Percentiles rank a stretch among this genome's conserved stretches.
Evolutionary conservation across 2,113 vertebrate genomes (phyloP).

Genomic region (Danionella cerebrum): DNA sequence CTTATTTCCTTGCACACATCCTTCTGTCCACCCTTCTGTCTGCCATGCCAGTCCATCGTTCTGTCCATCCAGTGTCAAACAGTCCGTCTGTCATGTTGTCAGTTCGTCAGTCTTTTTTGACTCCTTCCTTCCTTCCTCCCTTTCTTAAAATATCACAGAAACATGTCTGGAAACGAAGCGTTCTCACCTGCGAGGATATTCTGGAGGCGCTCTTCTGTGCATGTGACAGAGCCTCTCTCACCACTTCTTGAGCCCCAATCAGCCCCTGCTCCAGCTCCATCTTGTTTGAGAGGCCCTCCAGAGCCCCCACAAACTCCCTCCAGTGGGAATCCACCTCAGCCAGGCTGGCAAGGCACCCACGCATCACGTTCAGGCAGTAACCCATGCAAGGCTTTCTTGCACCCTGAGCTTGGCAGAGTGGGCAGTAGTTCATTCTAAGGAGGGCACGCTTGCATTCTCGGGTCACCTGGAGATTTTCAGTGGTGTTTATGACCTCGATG

Average conservation of each 20-base stretch:
- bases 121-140: too few relatives aligned
- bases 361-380: conserved; percentile 79
- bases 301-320: conserved; percentile 69
- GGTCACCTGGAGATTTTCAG: conserved; percentile 75
- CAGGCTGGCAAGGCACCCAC: conserved; percentile 76
- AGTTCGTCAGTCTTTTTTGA: too few relatives aligned
- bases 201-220: conserved; percentile 54
- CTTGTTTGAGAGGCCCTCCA: conserved; percentile 69
- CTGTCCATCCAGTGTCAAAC: too few relatives aligned
- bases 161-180: too few relatives aligned
- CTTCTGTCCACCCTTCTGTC: too few relatives aligned
- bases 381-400: conserved; percentile 78
- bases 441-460: conserved; percentile 75
- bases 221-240: conserved; percentile 68
- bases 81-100: too few relatives aligned
- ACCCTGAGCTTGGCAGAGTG: conserved; percentile 74
- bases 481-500: conserved; percentile 85
- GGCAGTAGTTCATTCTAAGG: conserved; percentile 79
- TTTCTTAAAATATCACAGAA: too few relatives aligned
- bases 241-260: conserved; percentile 64
- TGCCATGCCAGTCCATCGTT: too few relatives aligned
- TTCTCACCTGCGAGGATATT: conserved; percentile 67
- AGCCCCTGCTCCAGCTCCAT: conserved; percentile 70
- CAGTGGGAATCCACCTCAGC: conserved; percentile 80
- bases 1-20: too few relatives aligned